Base-by-base conservation (phyloP, 2,113 vertebrate species). In the Hemicordylus capensis region DNA sequence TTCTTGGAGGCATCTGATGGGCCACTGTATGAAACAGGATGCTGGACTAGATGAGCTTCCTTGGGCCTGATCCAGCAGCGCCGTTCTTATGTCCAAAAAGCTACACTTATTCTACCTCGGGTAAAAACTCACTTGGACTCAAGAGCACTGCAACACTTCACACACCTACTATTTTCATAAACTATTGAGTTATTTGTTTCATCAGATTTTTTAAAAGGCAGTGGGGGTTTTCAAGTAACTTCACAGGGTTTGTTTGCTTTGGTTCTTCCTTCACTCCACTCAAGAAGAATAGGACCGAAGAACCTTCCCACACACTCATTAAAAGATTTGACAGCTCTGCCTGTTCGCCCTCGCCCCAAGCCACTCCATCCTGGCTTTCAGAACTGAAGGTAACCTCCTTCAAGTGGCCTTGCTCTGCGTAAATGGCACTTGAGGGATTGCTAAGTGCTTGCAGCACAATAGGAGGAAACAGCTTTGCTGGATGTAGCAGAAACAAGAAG, bases 401-500 rank as follows among this genome's bases (percentile, higher is more conserved):
- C 4, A 73, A 80, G 63, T 89, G 75, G 74, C 34, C 54, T 11
- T 77, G 56, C 70, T 76, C 67, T 59, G 8, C 10, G 2, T 19
- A n/a, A 73, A 11, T 19, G 46, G 19, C 26, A 15, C 28, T 74
- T 24, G 58, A 48, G 42, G 61, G 56, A 44, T 22, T 82, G 37
- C 48, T 73, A 26, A 46, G 63, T 28, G 54, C 7, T 59, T 12
- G 10, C 3, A 37, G 39, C 76, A 44, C 39, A 63, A 80, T 20
- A 46, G 42, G 28, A 48, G 34, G 7, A 12, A 4, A n/a, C n/a
- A 17, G n/a, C 19, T 56, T 51, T n/a, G n/a, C 56, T 88, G 84
- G 22, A 66, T 39, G 85, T 74, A n/a, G 42, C 44, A 51, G 81
- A 69, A 86, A 79, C 58, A 75, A 88, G 67, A 31, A 51, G 46